Base-by-base conservation (phyloP, 2,113 vertebrate species). In the Arothron firmamentum region DNA sequence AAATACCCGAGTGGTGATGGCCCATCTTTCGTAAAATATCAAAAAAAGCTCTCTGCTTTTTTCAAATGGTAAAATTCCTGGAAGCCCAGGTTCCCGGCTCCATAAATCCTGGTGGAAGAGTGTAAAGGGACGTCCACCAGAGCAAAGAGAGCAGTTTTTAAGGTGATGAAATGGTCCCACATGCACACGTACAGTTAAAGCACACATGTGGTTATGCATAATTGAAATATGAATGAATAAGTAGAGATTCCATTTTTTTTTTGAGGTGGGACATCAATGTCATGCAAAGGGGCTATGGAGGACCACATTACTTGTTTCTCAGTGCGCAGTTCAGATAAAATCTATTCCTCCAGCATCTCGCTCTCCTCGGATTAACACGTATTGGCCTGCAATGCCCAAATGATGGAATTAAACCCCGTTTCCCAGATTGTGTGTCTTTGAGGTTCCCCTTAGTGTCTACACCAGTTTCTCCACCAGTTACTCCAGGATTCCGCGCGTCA, bases 21-120 rank as follows among this genome's bases (percentile, higher is more conserved):
- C 45, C 3, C 77, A 23, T 62, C 65, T 84, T 86, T 70, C 69
- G 45, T 82, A 81, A 83, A 70, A 67, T 0, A 41, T 62, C 72
- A 81, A 81, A 72, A 79, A 78, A 17, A 74, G 74, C 79, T 56
- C 51, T 64, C 41, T n/a, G 70, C 77, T 54, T 75, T 60, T 58
- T 68, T 34, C 50, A 18, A 23, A 59, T 53, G 45, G 47, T 71
- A 65, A 70, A 52, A 71, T 67, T 45, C 34, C 53, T 48, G 11
- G 2, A 20, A 58, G 42, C 62, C 31, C 38, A 52, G 74, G 19
- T 72, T 67, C 69, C 75, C 65, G 43, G 53, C 70, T 74, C 72
- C 50, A 59, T 76, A 57, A 79, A 67, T 68, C 65, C 54, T 58
- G 18, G 57, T 67, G 9, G 19, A 46, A 62, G 56, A 56, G 42